These are phyloP conservation scores for Aplysia californica DNA, from an alignment of 1,140 invertebrate species.

Conservation along the genomic window DNA sequence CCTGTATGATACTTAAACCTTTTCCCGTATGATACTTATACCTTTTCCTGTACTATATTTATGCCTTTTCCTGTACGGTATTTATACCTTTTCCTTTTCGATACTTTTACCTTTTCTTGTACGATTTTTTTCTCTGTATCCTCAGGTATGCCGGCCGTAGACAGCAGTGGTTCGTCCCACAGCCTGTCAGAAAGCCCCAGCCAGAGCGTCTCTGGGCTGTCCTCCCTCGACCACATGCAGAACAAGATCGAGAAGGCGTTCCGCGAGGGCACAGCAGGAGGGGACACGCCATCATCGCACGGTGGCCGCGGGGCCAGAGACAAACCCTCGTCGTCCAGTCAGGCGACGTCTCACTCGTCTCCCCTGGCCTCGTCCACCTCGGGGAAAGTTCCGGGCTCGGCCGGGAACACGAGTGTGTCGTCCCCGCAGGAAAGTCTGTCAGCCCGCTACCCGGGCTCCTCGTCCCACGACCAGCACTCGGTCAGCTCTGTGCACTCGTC, in stretches of 20 bases:
- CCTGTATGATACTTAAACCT: no score
- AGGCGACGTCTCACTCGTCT: not conserved
- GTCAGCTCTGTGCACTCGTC: conserved; percentile 9
- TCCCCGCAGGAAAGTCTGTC: conserved; percentile 13
- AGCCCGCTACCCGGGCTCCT: not conserved
- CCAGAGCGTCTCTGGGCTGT: conserved; percentile 12
- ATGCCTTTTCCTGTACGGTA: no score
- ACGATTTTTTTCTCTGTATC: not conserved
- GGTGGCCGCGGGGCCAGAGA: not conserved
- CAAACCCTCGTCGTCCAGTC: conserved; percentile 21
- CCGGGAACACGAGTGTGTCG: not conserved
- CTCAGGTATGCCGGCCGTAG: conserved; percentile 27
- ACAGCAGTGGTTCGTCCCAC: conserved; percentile 28
- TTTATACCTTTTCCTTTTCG: no score
- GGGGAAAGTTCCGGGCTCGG: not conserved
- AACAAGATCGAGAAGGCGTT: conserved; percentile 30
- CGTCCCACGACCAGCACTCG: conserved; percentile 4
- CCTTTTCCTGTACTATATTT: not conserved
- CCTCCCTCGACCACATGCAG: conserved; percentile 25
- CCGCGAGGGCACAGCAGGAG: not conserved
- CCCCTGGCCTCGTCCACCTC: not conserved
- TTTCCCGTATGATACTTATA: no score
- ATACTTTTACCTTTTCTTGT: no score
- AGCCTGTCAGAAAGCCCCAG: conserved; percentile 2
- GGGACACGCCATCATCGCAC: not conserved